Percentiles rank a stretch among this genome's conserved stretches.
These are phyloP conservation scores for Pseudotriccus pelzelni DNA, from an alignment of 2,797 vertebrate genomes.

Conservation along the genomic window DNA sequence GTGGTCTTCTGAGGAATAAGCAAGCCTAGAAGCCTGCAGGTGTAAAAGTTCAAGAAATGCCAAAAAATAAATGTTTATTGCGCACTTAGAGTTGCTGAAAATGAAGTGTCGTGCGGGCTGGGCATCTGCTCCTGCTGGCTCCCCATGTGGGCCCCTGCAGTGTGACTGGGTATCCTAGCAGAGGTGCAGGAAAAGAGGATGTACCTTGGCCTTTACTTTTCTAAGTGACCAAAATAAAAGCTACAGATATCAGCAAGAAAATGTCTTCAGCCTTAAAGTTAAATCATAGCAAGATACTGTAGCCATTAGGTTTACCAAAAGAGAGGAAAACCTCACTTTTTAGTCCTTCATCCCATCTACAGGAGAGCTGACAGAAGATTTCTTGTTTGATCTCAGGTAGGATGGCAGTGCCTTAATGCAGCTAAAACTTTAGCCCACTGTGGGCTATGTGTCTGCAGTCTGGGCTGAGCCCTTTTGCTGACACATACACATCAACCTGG, in stretches of 20 bases:
- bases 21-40: neutral
- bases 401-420: neutral
- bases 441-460: neutral
- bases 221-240: neutral
- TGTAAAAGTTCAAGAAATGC: neutral
- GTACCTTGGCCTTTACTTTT: neutral
- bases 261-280: neutral
- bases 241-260: neutral
- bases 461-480: neutral
- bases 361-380: neutral
- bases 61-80: neutral
- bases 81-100: neutral
- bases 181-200: neutral
- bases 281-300: neutral
- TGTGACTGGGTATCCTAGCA: neutral
- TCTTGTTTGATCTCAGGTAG: neutral
- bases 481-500: neutral
- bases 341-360: neutral
- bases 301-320: neutral
- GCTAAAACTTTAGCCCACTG: neutral
- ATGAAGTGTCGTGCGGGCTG: neutral
- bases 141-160: neutral
- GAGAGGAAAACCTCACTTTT: neutral
- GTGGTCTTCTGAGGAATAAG: constrained; percentile 24
- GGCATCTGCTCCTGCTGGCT: neutral